Evolutionary conservation across 2,888 invertebrate species (phyloP).

Genomic region (Ommatoiulus sabulosus): DNA sequence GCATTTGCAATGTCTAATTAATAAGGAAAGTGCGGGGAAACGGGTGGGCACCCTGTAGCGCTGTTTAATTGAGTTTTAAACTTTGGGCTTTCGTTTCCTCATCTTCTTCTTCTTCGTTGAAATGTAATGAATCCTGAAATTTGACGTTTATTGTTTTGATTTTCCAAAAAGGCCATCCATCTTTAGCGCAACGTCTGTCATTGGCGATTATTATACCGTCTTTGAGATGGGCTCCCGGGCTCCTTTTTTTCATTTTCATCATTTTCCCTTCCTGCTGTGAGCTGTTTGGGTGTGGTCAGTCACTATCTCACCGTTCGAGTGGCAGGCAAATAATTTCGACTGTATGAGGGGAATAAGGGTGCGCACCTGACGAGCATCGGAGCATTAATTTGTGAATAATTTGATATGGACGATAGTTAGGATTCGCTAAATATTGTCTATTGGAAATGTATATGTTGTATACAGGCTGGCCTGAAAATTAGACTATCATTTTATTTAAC

Average conservation of each 20-base stretch:
- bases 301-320: not conserved
- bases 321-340: not conserved
- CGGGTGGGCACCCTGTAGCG: not conserved
- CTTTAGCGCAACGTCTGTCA: not conserved
- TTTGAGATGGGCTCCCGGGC: not conserved
- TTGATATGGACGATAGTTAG: not conserved
- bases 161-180: conserved; percentile 1
- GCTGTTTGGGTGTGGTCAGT: not conserved
- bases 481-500: too few relatives aligned
- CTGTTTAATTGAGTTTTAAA: not conserved
- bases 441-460: too few relatives aligned
- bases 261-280: not conserved
- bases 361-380: not conserved
- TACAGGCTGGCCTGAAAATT: too few relatives aligned
- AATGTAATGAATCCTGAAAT: conserved; percentile 5
- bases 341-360: not conserved
- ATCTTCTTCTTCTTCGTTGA: not conserved
- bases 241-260: not conserved
- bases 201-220: not conserved
- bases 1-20: not conserved
- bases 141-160: conserved; percentile 35
- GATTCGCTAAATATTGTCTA: too few relatives aligned
- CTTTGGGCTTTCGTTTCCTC: not conserved
- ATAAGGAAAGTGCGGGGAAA: not conserved
- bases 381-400: not conserved